Conservation (phyloP, 2,888 invertebrate species). For the Elmis aenea region DNA sequence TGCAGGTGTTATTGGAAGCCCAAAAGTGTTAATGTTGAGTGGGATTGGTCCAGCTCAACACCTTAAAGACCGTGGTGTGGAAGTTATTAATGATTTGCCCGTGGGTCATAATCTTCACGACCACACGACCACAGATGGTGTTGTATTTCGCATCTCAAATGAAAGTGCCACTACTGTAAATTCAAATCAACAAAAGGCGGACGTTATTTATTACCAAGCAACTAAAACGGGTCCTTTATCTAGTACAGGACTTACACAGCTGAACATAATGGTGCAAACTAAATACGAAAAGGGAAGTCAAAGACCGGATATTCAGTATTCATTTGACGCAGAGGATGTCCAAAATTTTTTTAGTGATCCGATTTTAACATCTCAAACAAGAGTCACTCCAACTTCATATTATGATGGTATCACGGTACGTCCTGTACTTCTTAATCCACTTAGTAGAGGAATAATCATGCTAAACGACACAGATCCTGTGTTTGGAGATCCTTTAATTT, state of each 20-base stretch:
- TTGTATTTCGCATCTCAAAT: conserved; percentile 54
- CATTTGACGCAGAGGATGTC: conserved; percentile 56
- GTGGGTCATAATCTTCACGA: conserved; percentile 73
- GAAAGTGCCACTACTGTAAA: conserved; percentile 50
- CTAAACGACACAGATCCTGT: conserved; percentile 66
- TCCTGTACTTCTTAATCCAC: conserved; percentile 59
- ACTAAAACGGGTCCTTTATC: conserved; percentile 51
- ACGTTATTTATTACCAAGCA: conserved; percentile 45
- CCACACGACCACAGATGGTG: conserved; percentile 61
- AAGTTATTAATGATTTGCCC: conserved; percentile 57
- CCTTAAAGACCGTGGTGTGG: conserved; percentile 49
- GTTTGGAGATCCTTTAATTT: conserved; percentile 66
- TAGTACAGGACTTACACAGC: conserved; percentile 51
- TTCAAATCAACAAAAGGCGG: conserved; percentile 43
- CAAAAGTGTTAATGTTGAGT: conserved; percentile 60
- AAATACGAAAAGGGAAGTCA: conserved; percentile 47
- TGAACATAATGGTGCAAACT: conserved; percentile 60
- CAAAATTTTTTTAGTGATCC: conserved; percentile 57
- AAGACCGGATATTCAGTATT: conserved; percentile 63
- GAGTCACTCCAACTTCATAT: conserved; percentile 55
- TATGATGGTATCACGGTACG: conserved; percentile 58
- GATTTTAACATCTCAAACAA: conserved; percentile 36
- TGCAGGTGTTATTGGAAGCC: conserved; percentile 57
- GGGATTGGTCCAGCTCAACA: conserved; percentile 60
- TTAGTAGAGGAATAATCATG: conserved; percentile 57